Percentiles rank a stretch among this genome's conserved stretches.
Conservation (phyloP, 2,888 invertebrate genomes). For the Silvanus unidentatus region DNA sequence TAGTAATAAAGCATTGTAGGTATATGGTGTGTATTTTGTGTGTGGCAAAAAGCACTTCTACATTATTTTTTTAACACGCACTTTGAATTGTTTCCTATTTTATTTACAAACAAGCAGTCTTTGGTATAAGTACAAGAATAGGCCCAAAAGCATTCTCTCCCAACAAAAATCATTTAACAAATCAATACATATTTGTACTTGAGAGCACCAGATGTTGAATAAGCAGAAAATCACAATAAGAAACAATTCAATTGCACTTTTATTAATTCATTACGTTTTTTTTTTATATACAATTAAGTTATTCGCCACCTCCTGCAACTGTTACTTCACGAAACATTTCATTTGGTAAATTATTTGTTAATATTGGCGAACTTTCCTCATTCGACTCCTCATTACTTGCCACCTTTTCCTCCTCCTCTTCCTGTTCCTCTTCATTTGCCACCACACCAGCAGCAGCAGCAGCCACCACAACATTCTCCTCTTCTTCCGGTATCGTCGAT, state of each 20-base stretch:
- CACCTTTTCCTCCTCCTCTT: slow-evolving; percentile 30
- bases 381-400: slow-evolving; percentile 26
- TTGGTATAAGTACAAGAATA: slow-evolving; percentile 23
- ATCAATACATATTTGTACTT: not conserved
- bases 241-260: slow-evolving; percentile 18
- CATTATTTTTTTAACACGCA: no score
- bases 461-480: not conserved
- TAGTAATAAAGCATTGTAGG: no score
- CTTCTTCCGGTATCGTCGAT: slow-evolving; percentile 2
- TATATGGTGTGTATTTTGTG: no score
- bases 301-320: slow-evolving; percentile 48
- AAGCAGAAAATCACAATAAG: slow-evolving; percentile 10
- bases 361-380: slow-evolving; percentile 45
- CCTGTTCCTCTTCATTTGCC: slow-evolving; percentile 28
- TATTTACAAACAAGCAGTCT: slow-evolving; percentile 24
- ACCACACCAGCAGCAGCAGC: not conserved
- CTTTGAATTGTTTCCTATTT: slow-evolving; percentile 13
- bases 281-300: slow-evolving; percentile 7
- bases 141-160: not conserved
- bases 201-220: not conserved
- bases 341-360: slow-evolving; percentile 36
- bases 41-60: no score
- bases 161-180: not conserved
- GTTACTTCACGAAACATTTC: slow-evolving; percentile 50
- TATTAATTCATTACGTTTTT: slow-evolving; percentile 1